Evolutionary conservation across 1,140 invertebrate species (phyloP).

Genomic region (Centruroides sculpturatus): DNA sequence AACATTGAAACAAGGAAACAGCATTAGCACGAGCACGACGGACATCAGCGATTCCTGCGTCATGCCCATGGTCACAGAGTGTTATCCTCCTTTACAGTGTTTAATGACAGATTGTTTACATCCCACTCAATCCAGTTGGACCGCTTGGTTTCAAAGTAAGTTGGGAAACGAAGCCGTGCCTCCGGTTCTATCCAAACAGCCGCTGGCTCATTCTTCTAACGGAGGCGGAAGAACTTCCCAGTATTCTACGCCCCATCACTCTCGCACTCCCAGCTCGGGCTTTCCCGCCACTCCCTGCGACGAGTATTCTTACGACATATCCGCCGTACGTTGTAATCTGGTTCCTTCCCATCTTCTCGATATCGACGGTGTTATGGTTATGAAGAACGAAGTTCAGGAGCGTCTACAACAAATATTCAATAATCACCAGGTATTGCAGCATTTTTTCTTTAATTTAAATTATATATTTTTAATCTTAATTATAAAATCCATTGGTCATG

Average conservation of each 20-base stretch:
- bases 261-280: slow-evolving; percentile 28
- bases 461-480: no score
- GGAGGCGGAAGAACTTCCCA: no score
- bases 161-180: neutral
- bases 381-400: slow-evolving; percentile 59
- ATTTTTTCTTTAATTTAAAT: no score
- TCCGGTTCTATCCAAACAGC: neutral
- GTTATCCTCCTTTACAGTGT: neutral
- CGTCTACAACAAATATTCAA: slow-evolving; percentile 60
- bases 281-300: slow-evolving; percentile 24
- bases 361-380: slow-evolving; percentile 63
- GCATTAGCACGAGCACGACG: slow-evolving; percentile 29
- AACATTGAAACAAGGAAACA: slow-evolving; percentile 19
- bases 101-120: neutral
- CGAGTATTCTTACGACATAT: slow-evolving; percentile 21
- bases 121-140: neutral
- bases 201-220: neutral
- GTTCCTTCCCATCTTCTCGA: slow-evolving; percentile 33
- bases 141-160: neutral
- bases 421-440: slow-evolving; percentile 49
- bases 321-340: slow-evolving; percentile 21
- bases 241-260: slow-evolving; percentile 26
- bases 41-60: slow-evolving; percentile 28
- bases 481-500: no score
- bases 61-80: neutral